Evolutionary conservation across 2,113 vertebrate species (phyloP).

Genomic region (Hystrix cristata): DNA sequence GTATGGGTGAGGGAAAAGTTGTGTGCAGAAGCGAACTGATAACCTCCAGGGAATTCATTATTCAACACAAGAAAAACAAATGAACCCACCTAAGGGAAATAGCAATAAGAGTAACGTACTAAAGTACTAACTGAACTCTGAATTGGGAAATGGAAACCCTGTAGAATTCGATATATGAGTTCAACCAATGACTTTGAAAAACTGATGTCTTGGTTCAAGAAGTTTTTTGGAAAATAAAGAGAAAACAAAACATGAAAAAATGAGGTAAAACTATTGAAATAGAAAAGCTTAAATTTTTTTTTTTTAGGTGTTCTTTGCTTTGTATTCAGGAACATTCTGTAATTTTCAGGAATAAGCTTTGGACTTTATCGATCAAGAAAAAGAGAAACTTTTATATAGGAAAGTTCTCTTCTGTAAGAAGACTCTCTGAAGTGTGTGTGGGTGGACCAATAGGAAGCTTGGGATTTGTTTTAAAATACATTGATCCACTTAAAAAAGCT

Average conservation of each 20-base stretch:
- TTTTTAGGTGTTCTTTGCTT: not conserved
- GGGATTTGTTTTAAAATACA: not conserved
- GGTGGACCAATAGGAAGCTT: not conserved
- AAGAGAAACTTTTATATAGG: not conserved
- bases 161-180: not conserved
- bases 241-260: not conserved
- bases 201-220: not conserved
- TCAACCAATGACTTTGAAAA: not conserved
- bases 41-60: not conserved
- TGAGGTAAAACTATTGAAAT: not conserved
- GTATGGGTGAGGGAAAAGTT: not conserved
- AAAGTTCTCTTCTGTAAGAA: conserved; percentile 9
- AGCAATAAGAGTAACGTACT: not conserved
- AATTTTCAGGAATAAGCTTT: not conserved
- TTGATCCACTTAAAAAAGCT: not conserved
- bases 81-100: not conserved
- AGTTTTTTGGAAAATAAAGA: not conserved
- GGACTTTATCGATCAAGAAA: not conserved
- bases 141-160: not conserved
- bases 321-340: not conserved
- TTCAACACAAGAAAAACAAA: conserved; percentile 17
- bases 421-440: not conserved
- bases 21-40: not conserved
- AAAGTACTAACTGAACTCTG: not conserved
- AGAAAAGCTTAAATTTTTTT: not conserved